Conservation (phyloP, 2,888 invertebrate species). For the Cyaniris semiargus region DNA sequence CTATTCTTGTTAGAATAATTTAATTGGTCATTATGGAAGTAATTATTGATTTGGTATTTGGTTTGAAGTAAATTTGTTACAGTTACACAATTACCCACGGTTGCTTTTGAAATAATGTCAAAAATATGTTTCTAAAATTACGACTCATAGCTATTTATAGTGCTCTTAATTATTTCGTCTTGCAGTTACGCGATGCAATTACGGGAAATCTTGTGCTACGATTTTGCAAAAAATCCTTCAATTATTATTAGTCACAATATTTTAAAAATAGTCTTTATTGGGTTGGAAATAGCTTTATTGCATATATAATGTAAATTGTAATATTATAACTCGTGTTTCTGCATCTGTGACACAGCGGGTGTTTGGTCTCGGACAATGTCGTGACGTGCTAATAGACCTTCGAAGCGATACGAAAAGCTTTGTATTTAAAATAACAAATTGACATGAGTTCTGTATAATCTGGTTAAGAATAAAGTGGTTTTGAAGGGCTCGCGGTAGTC, state of each 20-base stretch:
- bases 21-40: neutral
- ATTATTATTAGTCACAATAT: neutral
- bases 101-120: neutral
- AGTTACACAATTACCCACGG: neutral
- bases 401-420: conserved; percentile 47
- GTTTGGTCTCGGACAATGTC: conserved; percentile 36
- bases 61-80: neutral
- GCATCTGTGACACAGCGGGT: conserved; percentile 33
- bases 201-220: neutral
- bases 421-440: conserved; percentile 69
- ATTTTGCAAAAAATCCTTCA: neutral
- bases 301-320: conserved; percentile 32
- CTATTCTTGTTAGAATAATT: neutral
- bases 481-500: conserved; percentile 61
- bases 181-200: neutral
- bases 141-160: neutral
- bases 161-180: neutral
- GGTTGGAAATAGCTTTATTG: conserved; percentile 10
- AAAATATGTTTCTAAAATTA: conserved; percentile 17
- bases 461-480: conserved; percentile 60
- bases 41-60: neutral
- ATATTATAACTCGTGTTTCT: conserved; percentile 33
- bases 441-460: conserved; percentile 58
- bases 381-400: conserved; percentile 38
- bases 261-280: conserved; percentile 1